Evolutionary conservation across 2,888 invertebrate genomes (phyloP), one percentile per base, ranked within the genome.

Genomic region (Philhelius pedissequus): DNA sequence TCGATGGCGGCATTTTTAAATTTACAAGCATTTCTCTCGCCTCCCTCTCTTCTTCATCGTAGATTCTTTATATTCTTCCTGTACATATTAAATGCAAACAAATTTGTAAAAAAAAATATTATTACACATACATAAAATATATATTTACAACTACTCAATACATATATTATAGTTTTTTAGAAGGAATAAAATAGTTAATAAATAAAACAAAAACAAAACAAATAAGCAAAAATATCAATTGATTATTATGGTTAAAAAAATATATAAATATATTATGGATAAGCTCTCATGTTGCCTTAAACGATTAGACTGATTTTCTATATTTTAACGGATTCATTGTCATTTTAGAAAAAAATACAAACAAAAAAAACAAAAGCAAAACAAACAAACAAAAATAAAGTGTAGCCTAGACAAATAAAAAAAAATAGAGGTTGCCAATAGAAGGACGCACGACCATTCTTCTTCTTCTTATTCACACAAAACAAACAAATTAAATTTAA

Each of bases 281-380:
- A 90, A 92, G 93, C 93, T 93, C 93, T 93, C 93, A 92, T 92
- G 93, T 93, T 93, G 94, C 94, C 94, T 94, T 94, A 93, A 93
- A 93, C 92, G 92, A 93, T 94, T 94, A 94, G 94, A 94, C 94
- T 94, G 94, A 94, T 93, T 94, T 93, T 93, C 89, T 90, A 89
- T 88, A 90, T 89, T 86, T 83, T 83, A 86, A 77, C 86, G 80
- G 86, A 86, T 87, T 86, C 87, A 86, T 87, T 84, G 86, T 84
- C 87, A 87, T 87, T 87, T 86, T 80, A 87, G 86, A 87, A 73
- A 81, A 74, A 80, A 71, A 84, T n/a, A n/a, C n/a, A 62, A 80
- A 32, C 3, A 27, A 25, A 43, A 62, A 62, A 40, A 8, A 22
- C 13, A n/a, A 35, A 35, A 56, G 78, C 83, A 71, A 83, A 68